These are phyloP conservation scores for Amphiprion ocellaris DNA, from an alignment of 2,113 vertebrate genomes.

Conservation along the genomic window DNA sequence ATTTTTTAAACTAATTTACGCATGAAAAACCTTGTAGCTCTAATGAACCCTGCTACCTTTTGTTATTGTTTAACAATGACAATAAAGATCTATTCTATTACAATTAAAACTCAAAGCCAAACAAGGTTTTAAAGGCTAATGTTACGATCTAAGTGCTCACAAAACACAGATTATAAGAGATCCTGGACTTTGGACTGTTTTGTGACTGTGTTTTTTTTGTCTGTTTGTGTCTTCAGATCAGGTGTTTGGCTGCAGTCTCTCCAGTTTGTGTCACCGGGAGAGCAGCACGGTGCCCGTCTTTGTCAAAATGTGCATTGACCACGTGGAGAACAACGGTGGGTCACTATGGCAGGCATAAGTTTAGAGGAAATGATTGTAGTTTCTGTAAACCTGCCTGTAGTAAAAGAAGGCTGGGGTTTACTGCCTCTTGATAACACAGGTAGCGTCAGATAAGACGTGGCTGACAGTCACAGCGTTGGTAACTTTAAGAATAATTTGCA, in stretches of 20 bases:
- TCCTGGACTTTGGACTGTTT: not conserved
- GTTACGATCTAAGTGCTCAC: no score
- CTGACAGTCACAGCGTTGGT: not conserved
- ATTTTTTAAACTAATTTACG: no score
- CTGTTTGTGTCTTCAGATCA: constrained; percentile 85
- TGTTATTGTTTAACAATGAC: no score
- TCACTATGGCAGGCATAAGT: not conserved
- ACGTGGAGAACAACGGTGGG: constrained; percentile 92
- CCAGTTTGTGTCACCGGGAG: constrained; percentile 92
- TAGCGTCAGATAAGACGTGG: not conserved
- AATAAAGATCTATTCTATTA: no score
- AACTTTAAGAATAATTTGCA: not conserved
- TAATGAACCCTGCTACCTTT: no score
- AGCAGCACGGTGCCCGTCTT: constrained; percentile 91
- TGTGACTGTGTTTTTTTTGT: not conserved
- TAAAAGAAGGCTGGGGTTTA: constrained; percentile 1
- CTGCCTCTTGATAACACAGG: not conserved
- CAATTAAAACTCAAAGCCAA: no score
- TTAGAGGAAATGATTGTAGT: not conserved
- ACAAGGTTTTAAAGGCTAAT: no score
- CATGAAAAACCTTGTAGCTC: no score
- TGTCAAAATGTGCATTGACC: constrained; percentile 93
- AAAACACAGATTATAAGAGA: no score
- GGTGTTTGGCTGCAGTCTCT: constrained; percentile 95
- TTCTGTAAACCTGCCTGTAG: not conserved